Evolutionary conservation across 1,140 invertebrate species (phyloP), one percentile per base, ranked within the genome.

Genomic region (Bradynema listronoti): DNA sequence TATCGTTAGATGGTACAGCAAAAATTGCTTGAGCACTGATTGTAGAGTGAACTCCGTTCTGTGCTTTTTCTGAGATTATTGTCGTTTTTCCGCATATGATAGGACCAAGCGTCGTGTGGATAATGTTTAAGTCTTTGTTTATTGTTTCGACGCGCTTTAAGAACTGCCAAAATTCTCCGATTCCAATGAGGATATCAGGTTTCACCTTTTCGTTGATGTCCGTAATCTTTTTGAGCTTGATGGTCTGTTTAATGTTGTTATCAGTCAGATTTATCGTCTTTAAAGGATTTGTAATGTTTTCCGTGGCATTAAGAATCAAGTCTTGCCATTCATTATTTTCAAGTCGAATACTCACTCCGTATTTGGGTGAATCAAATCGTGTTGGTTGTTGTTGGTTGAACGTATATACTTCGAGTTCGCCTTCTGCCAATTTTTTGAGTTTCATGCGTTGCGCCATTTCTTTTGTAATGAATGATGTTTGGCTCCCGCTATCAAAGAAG

Each of bases 101-200:
- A 1, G 2, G 19, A 16, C 61, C 51, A 19, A 59, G n/a, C 1
- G 22, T 61, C 0, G 58, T 61, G 30, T 47, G 5, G 25, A 64
- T 63, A 16, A 46, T 0, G 29, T 27, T 22, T 4, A 59, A 14
- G 25, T 14, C 29, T 0, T 16, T 2, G n/a, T 22, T 4, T 11
- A 36, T 16, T 62, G 7, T 24, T 22, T 36, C 27, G 1, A 43
- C 58, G 27, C 46, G 2, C 1, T 16, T 1, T 11, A 60, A 24
- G 16, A 60, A 60, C 5, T 33, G 60, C 59, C 59, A 61, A 2
- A 60, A 60, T 1, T 60, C 33, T 3, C 16, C 14, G n/a, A 43
- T 60, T 32, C 58, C 58, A 16, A 60, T 60, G n/a, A 60, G 16
- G 11, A 59, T 32, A 29, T 63, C 57, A 9, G 57, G 57, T 34